A percentile compares a stretch with the other conserved stretches of the same genome.
These are phyloP conservation scores for Myripristis jacobus DNA, from an alignment of 2,797 vertebrate species.

Conservation along the genomic window DNA sequence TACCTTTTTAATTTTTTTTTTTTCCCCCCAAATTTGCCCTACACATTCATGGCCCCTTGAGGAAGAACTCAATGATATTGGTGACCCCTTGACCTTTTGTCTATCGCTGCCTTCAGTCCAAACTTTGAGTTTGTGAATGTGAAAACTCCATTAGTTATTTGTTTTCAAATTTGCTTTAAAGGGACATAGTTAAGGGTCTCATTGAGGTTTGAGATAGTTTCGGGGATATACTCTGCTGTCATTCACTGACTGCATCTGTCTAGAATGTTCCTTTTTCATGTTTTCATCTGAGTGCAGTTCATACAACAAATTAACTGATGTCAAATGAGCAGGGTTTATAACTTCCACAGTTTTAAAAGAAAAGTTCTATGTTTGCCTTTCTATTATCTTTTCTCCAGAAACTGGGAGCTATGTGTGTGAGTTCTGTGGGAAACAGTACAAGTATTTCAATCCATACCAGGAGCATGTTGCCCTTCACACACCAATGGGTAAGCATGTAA, in stretches of 20 bases:
- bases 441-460: slow-evolving; percentile 99
- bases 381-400: slow-evolving; percentile 82
- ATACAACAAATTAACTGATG: slow-evolving; percentile 32
- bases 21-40: no score
- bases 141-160: no score
- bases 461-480: slow-evolving; percentile 98
- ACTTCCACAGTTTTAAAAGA: background rate
- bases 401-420: slow-evolving; percentile 98
- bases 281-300: slow-evolving; percentile 29
- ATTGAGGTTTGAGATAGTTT: no score
- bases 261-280: background rate
- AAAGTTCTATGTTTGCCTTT: slow-evolving; percentile 32
- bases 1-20: no score
- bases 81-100: no score
- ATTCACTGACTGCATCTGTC: background rate
- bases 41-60: no score
- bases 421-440: slow-evolving; percentile 99
- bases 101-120: no score
- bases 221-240: no score
- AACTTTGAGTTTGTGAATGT: no score
- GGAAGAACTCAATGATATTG: no score
- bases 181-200: no score
- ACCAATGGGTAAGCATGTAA: slow-evolving; percentile 90
- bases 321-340: slow-evolving; percentile 10
- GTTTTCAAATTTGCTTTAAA: no score